phyloP scores from a whole-genome alignment of 1,140 invertebrate species.

The Lepidurus arcticus region DNA sequence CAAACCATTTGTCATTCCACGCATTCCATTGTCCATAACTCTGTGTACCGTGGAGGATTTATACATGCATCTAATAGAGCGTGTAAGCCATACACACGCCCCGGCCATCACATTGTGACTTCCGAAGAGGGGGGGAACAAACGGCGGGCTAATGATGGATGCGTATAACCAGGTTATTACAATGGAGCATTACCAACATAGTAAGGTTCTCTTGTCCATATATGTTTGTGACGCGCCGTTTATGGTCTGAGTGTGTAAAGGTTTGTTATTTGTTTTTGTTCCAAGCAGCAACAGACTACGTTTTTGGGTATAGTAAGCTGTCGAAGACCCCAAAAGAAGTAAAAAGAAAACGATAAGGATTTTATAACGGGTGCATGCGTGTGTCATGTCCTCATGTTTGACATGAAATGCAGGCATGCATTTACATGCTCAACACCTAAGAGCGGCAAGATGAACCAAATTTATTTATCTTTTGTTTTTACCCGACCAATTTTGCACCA shows the following conservation, averaged over 20 bases:
- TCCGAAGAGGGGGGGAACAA: not conserved
- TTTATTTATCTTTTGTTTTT: not conserved
- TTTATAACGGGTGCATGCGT: constrained; percentile 15
- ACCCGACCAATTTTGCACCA: not conserved
- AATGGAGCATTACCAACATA: constrained; percentile 18
- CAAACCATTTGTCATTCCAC: constrained; percentile 4
- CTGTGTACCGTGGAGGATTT: not conserved
- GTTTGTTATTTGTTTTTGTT: constrained; percentile 15
- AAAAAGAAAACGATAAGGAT: constrained; percentile 10
- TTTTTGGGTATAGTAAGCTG: constrained; percentile 19
- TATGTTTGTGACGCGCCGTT: constrained; percentile 17
- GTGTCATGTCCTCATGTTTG: constrained; percentile 15
- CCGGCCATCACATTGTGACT: not conserved
- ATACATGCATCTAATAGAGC: not conserved
- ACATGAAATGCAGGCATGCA: not conserved
- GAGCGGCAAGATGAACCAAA: not conserved
- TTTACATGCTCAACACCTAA: constrained; percentile 11
- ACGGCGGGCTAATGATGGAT: constrained; percentile 8
- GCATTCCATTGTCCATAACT: constrained; percentile 9
- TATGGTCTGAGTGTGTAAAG: constrained; percentile 5
- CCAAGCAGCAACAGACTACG: not conserved
- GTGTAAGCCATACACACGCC: constrained; percentile 15
- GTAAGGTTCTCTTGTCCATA: constrained; percentile 10
- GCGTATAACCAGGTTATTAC: constrained; percentile 19
- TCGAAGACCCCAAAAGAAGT: constrained; percentile 2